A percentile compares a stretch with the other conserved stretches of the same genome.
Conservation (phyloP, 2,113 vertebrate genomes). For the Rhegmatorhina hoffmannsi region DNA sequence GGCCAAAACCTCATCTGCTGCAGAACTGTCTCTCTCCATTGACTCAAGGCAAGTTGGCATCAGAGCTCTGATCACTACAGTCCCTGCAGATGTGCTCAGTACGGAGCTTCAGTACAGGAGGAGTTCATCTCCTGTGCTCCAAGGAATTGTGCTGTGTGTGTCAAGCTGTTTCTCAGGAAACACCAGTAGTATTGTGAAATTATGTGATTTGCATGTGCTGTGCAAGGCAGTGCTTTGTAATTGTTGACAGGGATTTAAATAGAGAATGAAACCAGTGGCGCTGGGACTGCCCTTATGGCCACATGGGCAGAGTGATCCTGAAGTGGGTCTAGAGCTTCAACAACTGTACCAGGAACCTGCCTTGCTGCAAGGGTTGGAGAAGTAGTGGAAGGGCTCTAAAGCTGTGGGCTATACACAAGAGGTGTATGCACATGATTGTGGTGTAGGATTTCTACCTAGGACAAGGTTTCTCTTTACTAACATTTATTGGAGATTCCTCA, state of each 20-base stretch:
- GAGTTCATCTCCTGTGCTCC: not conserved
- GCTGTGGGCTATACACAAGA: rapidly evolving
- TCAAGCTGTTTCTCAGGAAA: not conserved
- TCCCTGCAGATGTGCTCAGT: not conserved
- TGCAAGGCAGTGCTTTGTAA: not conserved
- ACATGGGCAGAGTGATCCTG: not conserved
- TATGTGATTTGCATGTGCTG: not conserved
- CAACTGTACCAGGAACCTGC: not conserved
- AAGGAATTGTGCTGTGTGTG: not conserved
- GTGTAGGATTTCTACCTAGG: not conserved
- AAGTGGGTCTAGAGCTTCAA: not conserved
- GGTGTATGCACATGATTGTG: not conserved
- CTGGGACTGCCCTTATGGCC: not conserved
- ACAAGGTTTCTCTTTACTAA: not conserved
- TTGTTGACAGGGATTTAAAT: not conserved
- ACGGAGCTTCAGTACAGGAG: not conserved
- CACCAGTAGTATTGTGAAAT: not conserved
- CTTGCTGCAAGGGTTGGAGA: not conserved
- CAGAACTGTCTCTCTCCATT: not conserved
- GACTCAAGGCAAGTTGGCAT: not conserved
- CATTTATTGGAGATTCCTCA: not conserved
- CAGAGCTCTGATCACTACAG: not conserved
- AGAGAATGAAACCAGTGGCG: not conserved
- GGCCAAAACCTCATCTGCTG: constrained; percentile 20
- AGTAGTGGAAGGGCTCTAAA: not conserved